Percentiles rank a stretch among this genome's conserved stretches.
phyloP scores from a whole-genome alignment of 2,797 vertebrate species.

The Poecilia picta region DNA sequence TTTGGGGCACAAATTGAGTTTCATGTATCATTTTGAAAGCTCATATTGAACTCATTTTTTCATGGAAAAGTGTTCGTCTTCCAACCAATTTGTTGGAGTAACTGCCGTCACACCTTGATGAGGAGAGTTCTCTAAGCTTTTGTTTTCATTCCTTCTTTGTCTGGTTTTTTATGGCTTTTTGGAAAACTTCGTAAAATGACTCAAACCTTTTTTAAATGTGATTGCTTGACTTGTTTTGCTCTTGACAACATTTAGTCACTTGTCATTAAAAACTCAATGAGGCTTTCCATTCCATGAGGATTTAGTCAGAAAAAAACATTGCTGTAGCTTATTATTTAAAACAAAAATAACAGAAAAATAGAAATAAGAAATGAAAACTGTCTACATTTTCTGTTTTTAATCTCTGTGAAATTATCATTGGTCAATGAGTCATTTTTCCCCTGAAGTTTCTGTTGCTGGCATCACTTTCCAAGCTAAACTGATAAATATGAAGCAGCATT shows the following conservation, averaged over 20 bases:
- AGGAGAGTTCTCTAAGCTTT: constrained; percentile 9
- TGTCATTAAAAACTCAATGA: not conserved
- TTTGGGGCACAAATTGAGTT: constrained; percentile 15
- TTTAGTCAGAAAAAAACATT: not conserved
- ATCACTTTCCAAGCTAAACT: not conserved
- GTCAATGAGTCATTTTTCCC: not conserved
- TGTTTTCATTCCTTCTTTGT: not conserved
- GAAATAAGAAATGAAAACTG: not conserved
- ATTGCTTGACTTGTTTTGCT: not conserved
- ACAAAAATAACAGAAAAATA: not conserved
- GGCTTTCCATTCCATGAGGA: not conserved
- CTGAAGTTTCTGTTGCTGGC: not conserved
- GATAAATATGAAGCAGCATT: not conserved
- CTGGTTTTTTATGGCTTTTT: constrained; percentile 8
- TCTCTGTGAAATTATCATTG: not conserved
- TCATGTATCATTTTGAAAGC: constrained; percentile 17
- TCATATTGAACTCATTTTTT: constrained; percentile 22
- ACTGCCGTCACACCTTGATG: not conserved
- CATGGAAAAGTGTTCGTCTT: constrained; percentile 15
- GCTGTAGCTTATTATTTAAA: not conserved
- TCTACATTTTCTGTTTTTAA: not conserved
- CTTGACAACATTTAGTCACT: not conserved
- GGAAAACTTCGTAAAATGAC: not conserved
- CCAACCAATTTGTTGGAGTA: not conserved
- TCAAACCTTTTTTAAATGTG: constrained; percentile 1